Base-by-base conservation (phyloP, 2,888 invertebrate species). In the Trissolcus japonicus region DNA sequence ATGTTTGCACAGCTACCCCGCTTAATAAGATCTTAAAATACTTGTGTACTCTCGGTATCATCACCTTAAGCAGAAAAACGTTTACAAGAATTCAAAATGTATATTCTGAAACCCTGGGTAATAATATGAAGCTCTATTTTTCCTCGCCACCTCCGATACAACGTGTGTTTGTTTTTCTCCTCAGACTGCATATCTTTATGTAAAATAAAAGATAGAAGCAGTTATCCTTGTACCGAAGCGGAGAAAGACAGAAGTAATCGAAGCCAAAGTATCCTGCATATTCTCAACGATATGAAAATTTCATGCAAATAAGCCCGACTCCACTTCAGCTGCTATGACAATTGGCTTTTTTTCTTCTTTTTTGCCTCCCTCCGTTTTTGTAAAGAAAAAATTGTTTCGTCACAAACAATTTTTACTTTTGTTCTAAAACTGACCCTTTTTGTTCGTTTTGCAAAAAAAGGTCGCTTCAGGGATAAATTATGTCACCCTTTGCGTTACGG, bases 401-500 rank as follows among this genome's bases (percentile, higher is more conserved):
- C 25, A 25, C 25, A 25, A 25, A 4, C 4, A 16, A 1, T 11
- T 14, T 46, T 46, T 46, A 14, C 46, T 6, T 13, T 14, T 14
- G 2, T 2, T 46, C 14, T 14, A 1, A 46, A 16, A 16, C 16
- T 46, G n/a, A 2, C 6, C 16, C 14, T n/a, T 46, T 11, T 46
- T 1, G 11, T 46, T 11, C 7, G 19, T 6, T 17, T 17, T 21
- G 19, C 19, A 0, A 7, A 13, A 43, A 6, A 51, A 53, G 57
- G 43, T 17, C 41, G 46, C 17, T 11, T 54, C 43, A 41, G 56
- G 13, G 68, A 25, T 54, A 62, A 68, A 75, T 63, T 61, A 67
- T 75, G 56, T 75, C 68, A 69, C 62, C 67, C 62, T 74, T 74
- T 66, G 59, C 11, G 40, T 63, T 46, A 17, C 51, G 62, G 53